Percentiles rank a stretch among this genome's conserved stretches.
These are phyloP conservation scores for Gisinianus flammeolus DNA, from an alignment of 2,888 invertebrate genomes.

Conservation along the genomic window DNA sequence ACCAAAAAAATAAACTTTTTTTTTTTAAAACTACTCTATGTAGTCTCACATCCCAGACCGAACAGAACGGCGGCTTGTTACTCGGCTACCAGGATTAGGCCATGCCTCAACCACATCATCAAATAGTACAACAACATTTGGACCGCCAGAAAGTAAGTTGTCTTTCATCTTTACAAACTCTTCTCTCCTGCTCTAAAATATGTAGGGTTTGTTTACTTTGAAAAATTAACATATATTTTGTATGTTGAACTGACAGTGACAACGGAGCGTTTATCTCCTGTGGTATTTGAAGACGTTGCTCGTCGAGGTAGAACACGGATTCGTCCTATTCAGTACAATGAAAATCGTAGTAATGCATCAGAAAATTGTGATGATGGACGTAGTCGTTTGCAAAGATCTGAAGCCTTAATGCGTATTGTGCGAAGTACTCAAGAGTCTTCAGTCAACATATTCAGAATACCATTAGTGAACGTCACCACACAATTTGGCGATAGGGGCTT, in stretches of 20 bases:
- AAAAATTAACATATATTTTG: background rate
- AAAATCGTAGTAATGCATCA: constrained; percentile 38
- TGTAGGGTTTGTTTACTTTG: background rate
- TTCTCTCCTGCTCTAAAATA: too few relatives aligned
- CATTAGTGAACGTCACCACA: constrained; percentile 53
- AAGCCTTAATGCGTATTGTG: constrained; percentile 48
- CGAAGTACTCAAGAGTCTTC: constrained; percentile 38
- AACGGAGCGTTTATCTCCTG: constrained; percentile 21
- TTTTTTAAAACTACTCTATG: too few relatives aligned
- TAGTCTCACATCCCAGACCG: constrained; percentile 18
- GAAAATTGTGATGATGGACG: constrained; percentile 45
- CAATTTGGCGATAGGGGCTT: constrained; percentile 54
- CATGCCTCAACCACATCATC: background rate
- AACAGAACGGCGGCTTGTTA: constrained; percentile 19
- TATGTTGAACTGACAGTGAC: background rate
- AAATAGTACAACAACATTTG: constrained; percentile 2
- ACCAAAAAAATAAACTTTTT: background rate
- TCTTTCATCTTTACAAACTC: too few relatives aligned
- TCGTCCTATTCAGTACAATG: constrained; percentile 34
- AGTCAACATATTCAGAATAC: constrained; percentile 37
- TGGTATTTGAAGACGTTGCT: constrained; percentile 29
- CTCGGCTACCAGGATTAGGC: constrained; percentile 6
- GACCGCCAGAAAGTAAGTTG: constrained; percentile 19
- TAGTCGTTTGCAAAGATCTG: constrained; percentile 32
- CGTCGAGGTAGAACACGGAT: constrained; percentile 20